Evolutionary conservation across 1,140 invertebrate genomes (phyloP), one percentile per base, ranked within the genome.

Genomic region (Dreissena rostriformis): DNA sequence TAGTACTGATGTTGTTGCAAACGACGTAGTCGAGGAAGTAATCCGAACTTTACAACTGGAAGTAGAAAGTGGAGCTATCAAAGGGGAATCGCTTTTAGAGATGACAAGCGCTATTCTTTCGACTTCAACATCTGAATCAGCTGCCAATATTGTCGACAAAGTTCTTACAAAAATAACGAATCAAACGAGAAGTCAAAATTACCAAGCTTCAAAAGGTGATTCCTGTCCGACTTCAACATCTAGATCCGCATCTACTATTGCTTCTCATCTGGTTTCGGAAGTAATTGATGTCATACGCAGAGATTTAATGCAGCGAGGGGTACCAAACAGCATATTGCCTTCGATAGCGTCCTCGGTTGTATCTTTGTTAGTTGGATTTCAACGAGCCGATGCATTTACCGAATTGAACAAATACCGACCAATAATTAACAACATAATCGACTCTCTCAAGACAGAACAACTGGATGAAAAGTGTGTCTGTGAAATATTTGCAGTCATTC

Each of bases 41-140:
- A 85, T 75, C 2, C 28, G 26, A 55, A 80, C n/a, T 19, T 28
- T 85, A n/a, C 76, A 75, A 53, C 28, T 72, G 17, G 71, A 85
- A 52, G 68, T 85, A 67, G 77, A 79, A 12, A 80, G 57, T 51
- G 77, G 71, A 14, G 15, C n/a, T 12, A 67, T 85, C 39, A 51
- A 61, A 22, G 81, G 73, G 22, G 84, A 81, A 6, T 72, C 77
- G 4, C 55, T 81, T 12, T 81, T 75, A 71, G 84, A 73, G 61
- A 24, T 85, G 17, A 73, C 77, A 52, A 79, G 75, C 66, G 78
- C 52, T 24, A 74, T 85, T n/a, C 67, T 85, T 53, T 52, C 66
- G 53, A 63, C 65, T n/a, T 84, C 82, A 14, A 39, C 19, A 11
- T 84, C 82, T 17, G 68, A 76, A 12, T 28, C 63, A 55, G 82